Base-by-base conservation (phyloP, 2,797 vertebrate species). In the Enteromius trimaculatus region DNA sequence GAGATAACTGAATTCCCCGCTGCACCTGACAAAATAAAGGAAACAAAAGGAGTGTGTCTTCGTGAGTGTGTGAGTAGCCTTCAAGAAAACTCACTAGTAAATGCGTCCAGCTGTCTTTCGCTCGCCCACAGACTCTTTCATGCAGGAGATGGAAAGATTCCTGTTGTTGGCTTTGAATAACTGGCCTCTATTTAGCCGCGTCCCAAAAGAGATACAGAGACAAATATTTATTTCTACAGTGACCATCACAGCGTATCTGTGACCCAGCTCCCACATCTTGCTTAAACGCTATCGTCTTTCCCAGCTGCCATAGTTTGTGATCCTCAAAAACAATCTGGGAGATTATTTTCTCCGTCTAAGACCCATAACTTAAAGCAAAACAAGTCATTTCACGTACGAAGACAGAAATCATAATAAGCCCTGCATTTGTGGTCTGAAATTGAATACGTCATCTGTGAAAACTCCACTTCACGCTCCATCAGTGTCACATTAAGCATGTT, bases 21-120 rank as follows among this genome's bases (percentile, higher is more conserved):
- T 92, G 92, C 93, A 94, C 93, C 93, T 94, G 93, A 93, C 92
- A 90, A 94, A 95, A 94, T 93, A 94, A 93, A 91, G 90, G 90
- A 88, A 85, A 85, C 86, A 87, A 49, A 65, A 78, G 42, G 29
- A 80, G 9, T 86, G 72, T 84, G 55, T 88, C 81, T 85, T 86
- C 75, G 51, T 83, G 83, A 85, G 84, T 78, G 37, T 14, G 47
- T 37, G 42, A 75, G 34, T 6, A 44, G 49, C 49, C 49, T 51
- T 26, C 42, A 58, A 82, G 37, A 80, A 69, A 39, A 65, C 64
- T 51, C 44, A 44, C 77, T 64, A 23, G 74, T 42, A 8, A 80
- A 71, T 72, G 84, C 53, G 75, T 70, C 60, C 83, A 86, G 75
- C 85, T 86, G 85, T 85, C 58, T 78, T 84, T 81, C 78, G 74